phyloP scores from a whole-genome alignment of 2,888 invertebrate species.

The Ectobius pallidus region DNA sequence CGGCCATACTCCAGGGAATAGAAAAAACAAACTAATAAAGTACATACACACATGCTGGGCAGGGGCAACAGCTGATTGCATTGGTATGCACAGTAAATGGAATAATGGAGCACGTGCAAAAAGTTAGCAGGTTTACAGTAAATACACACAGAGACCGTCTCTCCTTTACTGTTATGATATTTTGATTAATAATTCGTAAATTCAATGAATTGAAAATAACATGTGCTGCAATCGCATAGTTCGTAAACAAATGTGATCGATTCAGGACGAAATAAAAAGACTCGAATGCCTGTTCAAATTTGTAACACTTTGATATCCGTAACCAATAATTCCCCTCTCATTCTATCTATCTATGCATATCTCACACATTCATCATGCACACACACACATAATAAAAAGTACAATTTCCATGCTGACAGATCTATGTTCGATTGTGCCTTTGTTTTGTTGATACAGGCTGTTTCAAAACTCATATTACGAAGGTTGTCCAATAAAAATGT shows the following conservation, averaged over 20 bases:
- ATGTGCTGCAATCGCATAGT: neutral
- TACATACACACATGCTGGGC: neutral
- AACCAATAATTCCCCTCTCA: no score
- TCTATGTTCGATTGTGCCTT: no score
- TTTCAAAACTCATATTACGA: no score
- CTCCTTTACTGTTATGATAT: neutral
- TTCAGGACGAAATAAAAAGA: neutral
- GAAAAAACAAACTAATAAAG: conserved; percentile 10
- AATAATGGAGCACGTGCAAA: conserved; percentile 25
- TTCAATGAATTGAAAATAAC: conserved; percentile 29
- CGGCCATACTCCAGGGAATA: conserved; percentile 17
- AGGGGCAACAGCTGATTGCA: conserved; percentile 26
- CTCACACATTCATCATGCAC: no score
- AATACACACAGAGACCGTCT: neutral
- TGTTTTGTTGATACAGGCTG: no score
- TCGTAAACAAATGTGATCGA: neutral
- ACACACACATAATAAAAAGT: no score
- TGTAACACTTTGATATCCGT: neutral
- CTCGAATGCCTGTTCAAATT: neutral
- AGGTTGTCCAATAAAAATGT: no score
- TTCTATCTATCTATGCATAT: no score
- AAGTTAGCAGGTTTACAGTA: neutral
- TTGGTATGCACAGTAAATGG: conserved; percentile 32
- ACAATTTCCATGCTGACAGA: no score
- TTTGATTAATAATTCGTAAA: conserved; percentile 20